phyloP scores from a whole-genome alignment of 2,797 vertebrate genomes.

The Aeoliscus strigatus region DNA sequence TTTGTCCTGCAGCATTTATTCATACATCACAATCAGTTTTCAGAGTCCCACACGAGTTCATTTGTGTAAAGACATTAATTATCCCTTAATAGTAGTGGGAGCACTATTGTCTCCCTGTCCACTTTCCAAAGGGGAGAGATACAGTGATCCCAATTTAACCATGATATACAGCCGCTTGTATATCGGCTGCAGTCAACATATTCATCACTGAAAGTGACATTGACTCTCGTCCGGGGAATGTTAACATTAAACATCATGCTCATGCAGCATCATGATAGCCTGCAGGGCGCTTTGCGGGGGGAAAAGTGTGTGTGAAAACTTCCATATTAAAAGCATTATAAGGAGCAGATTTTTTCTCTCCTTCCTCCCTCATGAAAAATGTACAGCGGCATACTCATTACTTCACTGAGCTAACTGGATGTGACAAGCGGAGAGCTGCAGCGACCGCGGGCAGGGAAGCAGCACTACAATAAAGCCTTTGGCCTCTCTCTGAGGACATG shows the following conservation, averaged over 20 bases:
- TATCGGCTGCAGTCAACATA: no score
- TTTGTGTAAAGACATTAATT: constrained; percentile 34
- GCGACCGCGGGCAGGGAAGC: constrained; percentile 56
- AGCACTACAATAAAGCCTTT: constrained; percentile 58
- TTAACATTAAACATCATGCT: constrained; percentile 60
- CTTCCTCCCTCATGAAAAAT: constrained; percentile 71
- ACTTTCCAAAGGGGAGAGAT: constrained; percentile 9
- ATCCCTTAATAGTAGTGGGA: constrained; percentile 30
- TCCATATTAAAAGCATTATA: constrained; percentile 67
- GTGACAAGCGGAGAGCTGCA: constrained; percentile 70
- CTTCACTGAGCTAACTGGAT: constrained; percentile 70
- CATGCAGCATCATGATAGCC: constrained; percentile 54
- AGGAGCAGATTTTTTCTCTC: constrained; percentile 61
- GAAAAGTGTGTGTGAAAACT: constrained; percentile 55
- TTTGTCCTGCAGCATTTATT: constrained; percentile 22
- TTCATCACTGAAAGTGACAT: constrained; percentile 60
- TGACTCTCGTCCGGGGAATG: constrained; percentile 55
- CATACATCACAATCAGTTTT: constrained; percentile 20
- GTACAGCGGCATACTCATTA: constrained; percentile 72
- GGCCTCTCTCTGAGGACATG: constrained; percentile 66
- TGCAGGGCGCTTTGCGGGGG: constrained; percentile 26
- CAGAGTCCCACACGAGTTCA: constrained; percentile 29
- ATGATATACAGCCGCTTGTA: no score
- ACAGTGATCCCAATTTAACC: constrained; percentile 15
- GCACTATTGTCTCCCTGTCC: constrained; percentile 9